Evolutionary conservation across 2,113 vertebrate species (phyloP), one percentile per base, ranked within the genome.

Genomic region (Melanerpes formicivorus): DNA sequence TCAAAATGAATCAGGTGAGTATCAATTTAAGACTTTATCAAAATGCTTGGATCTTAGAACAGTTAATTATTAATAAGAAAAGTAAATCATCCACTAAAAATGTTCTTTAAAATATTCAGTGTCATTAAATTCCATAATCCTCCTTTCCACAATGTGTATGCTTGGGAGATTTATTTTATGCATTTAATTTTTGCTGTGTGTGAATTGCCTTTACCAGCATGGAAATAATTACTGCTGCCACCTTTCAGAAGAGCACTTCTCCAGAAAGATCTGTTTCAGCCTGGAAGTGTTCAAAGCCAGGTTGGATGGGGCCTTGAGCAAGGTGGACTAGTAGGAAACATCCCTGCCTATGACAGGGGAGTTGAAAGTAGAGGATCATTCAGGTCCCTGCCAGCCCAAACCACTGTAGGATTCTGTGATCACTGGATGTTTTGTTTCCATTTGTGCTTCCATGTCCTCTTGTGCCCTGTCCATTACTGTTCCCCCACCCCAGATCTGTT

Each of bases 1-100:
- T 97, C 97, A 98, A 93, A 97, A 98, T 98, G 98, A 98, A 98
- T 95, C 97, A 98, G 98, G 98, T 98, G 96, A 98, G 98, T 97
- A 95, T 96, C 89, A 95, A 80, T 87, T 88, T 65, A 95, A 96
- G 91, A 96, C 96, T 97, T 97, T 90, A 89, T 97, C 90, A 95
- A 91, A 97, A 92, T 95, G 75, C 78, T 55, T 93, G 88, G 79
- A 91, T 97, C 70, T 92, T 95, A 94, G 93, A 70, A 78, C 22
- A 93, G 90, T 93, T 95, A 80, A 83, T 94, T 90, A 94, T 96
- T 95, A 90, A 86, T 94, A 66, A 71, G 70, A 70, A 66, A 84
- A 92, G 74, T 94, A 84, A 71, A 93, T 87, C 2, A 76, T 91
- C 80, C 70, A 78, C 63, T 30, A 54, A 71, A 84, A 76, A 74